Evolutionary conservation across 2,888 invertebrate species (phyloP), one percentile per base, ranked within the genome.

Genomic region (Sphaerophoria rueppellii): DNA sequence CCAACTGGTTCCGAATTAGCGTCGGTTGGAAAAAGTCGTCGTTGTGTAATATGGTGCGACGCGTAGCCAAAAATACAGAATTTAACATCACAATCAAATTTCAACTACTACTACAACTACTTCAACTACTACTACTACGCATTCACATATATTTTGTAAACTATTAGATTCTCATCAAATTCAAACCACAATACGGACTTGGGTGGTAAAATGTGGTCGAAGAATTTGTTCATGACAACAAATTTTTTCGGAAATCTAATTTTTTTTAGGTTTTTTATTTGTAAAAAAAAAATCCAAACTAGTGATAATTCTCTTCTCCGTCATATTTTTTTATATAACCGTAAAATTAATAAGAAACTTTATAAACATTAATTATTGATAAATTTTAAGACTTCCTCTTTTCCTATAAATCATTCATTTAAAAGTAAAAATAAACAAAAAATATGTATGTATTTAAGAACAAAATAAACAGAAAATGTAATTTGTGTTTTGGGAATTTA

Each of bases 21-120:
- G 69, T 96, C 96, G 54, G 97, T 97, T 87, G 98, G 98, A 92
- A 95, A 95, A 87, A 94, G 95, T 88, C 97, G 96, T 92, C 95
- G 95, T 88, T 96, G 95, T 74, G 93, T 96, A 86, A 93, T 98
- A 82, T 98, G 98, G 96, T 95, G 95, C 54, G 96, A 96, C 89
- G 93, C 91, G 88, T 91, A 91, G 89, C 90, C 88, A 67, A 76
- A n/a, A 77, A 40, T 60, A 37, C 24, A 35, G 24, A 16, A 12
- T 14, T 50, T 16, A 37, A 73, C 60, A 72, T 85, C 76, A 72
- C 76, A 85, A 57, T 76, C 34, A 50, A 76, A 76, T 7, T 7
- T 7, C 40, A 7, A 43, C 43, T 43, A 43, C 43, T 43, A 7
- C 43, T 43, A 85, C 81, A 81, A 76, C 6, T 7, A 40, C 40